Evolutionary conservation across 2,888 invertebrate species (phyloP), one percentile per base, ranked within the genome.

Genomic region (Drosophila paucipuncta): DNA sequence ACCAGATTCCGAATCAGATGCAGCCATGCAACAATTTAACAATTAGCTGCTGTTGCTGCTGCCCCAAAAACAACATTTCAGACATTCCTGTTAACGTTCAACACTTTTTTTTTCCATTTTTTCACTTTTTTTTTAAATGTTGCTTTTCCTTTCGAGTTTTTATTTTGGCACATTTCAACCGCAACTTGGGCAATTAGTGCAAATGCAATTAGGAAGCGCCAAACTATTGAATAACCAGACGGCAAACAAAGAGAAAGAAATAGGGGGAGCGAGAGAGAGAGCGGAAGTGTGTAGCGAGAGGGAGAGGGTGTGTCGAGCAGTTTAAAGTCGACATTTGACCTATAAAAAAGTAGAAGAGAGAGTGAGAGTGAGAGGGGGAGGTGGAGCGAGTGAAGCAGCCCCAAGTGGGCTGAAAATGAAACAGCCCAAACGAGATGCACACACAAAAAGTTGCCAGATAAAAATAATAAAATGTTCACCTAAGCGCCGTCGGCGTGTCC

Each of bases 151-250:
- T 28, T 33, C 18, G 50, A 16, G 41, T 35, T 58, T 61, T 66
- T 57, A 67, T 76, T 83, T 74, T 74, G 79, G 80, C 82, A 79
- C 81, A 85, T 80, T 86, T 86, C 68, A 76, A 88, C 84, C 84
- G 75, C 73, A 88, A 81, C 78, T 83, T 74, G 78, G 68, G 78
- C 82, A 86, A 84, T 86, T 83, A 80, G 81, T 76, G 78, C 64
- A 86, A 86, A 89, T 86, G 87, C 89, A 87, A 87, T 87, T 89
- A 87, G 89, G 78, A 75, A 80, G 77, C 53, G 59, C 60, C 69
- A 78, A 85, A 82, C 80, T 78, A 85, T 85, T 82, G 85, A 86
- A 84, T 78, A 82, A 80, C 68, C 76, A 79, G 81, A 70, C 74
- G 43, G 43, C 53, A 57, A 57, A 49, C 31, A 53, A 41, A 35